Evolutionary conservation across 1,140 invertebrate genomes (phyloP).

Genomic region (Eulimnadia texana): DNA sequence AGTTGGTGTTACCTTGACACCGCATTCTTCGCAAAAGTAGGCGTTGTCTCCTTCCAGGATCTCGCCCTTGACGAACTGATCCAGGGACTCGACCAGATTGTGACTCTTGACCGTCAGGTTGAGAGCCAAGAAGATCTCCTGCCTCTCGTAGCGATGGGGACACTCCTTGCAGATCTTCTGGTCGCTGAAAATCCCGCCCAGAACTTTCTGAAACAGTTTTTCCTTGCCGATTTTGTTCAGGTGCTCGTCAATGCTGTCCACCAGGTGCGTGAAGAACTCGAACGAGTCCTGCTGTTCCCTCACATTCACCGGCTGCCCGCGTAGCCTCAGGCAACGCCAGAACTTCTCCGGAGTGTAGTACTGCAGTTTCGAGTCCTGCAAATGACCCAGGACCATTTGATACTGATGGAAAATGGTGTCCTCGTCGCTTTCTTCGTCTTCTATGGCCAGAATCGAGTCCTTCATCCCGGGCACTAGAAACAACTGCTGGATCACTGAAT

Average conservation of each 20-base stretch:
- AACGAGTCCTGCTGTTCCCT: conserved; percentile 46
- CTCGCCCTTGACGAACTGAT: conserved; percentile 46
- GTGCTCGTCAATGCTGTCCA: conserved; percentile 42
- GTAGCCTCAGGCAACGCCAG: conserved; percentile 41
- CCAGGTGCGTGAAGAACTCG: conserved; percentile 39
- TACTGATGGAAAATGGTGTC: conserved; percentile 35
- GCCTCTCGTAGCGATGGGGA: conserved; percentile 42
- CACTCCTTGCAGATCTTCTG: conserved; percentile 47
- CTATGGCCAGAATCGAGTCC: conserved; percentile 33
- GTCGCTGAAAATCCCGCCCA: conserved; percentile 42
- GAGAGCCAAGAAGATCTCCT: conserved; percentile 42
- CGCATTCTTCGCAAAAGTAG: conserved; percentile 44
- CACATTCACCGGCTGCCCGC: conserved; percentile 41
- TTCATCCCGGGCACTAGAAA: conserved; percentile 38
- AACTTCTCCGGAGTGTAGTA: conserved; percentile 43
- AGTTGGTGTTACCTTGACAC: conserved; percentile 43
- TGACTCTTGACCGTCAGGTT: conserved; percentile 42
- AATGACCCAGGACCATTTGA: conserved; percentile 41
- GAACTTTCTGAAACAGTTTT: conserved; percentile 27
- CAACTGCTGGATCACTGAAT: conserved; percentile 42
- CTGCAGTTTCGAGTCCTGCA: conserved; percentile 39
- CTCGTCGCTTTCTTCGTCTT: conserved; percentile 30
- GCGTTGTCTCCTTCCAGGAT: conserved; percentile 45
- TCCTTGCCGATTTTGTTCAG: conserved; percentile 27
- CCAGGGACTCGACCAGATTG: conserved; percentile 39